phyloP scores from a whole-genome alignment of 2,113 vertebrate species.

The Murina feae region DNA sequence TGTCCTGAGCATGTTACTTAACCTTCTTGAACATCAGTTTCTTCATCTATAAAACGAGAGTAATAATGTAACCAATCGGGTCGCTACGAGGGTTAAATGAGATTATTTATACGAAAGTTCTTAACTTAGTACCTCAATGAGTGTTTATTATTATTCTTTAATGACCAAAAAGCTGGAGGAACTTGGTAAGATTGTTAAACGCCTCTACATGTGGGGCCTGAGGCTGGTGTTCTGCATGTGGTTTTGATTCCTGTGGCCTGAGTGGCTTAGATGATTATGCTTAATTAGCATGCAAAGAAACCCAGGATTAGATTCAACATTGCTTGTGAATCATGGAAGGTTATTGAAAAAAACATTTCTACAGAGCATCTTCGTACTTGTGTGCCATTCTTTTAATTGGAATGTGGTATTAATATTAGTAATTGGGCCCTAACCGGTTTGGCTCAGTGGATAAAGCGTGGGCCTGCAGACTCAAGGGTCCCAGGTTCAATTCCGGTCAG shows the following conservation, averaged over 20 bases:
- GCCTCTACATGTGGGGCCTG: background rate
- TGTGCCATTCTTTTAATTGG: background rate
- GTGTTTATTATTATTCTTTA: slow-evolving; percentile 20
- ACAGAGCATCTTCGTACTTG: background rate
- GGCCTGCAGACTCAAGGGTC: too few relatives aligned
- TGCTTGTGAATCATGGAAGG: background rate
- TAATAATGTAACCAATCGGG: background rate
- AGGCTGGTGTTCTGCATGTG: background rate
- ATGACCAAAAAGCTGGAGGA: background rate
- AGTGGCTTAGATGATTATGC: background rate
- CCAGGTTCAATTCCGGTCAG: too few relatives aligned
- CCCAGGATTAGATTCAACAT: background rate
- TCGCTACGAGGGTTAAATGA: background rate
- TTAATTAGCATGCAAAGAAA: background rate
- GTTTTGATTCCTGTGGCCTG: background rate
- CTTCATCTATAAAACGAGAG: slow-evolving; percentile 3
- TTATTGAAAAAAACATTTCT: background rate
- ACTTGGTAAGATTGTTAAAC: background rate
- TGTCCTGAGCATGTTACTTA: background rate
- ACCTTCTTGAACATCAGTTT: background rate
- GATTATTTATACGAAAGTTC: background rate
- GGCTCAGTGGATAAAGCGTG: too few relatives aligned
- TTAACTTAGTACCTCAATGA: background rate
- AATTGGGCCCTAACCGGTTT: too few relatives aligned
- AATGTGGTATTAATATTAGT: background rate